Evolutionary conservation across 2,888 invertebrate species (phyloP), one percentile per base, ranked within the genome.

Genomic region (Athalia circularis): DNA sequence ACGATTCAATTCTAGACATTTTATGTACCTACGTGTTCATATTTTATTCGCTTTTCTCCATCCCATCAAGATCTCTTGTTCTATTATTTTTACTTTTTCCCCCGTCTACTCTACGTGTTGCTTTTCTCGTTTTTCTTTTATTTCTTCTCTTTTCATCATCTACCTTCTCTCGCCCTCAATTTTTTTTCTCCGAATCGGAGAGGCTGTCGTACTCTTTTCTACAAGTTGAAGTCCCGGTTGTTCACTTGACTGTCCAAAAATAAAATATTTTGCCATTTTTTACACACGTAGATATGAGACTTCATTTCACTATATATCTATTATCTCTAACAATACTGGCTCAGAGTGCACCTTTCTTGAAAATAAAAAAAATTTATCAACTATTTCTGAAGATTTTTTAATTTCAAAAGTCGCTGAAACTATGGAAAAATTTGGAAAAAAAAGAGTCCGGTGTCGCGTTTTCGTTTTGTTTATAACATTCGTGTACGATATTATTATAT

Each of bases 1-100:
- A 59, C 59, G 15, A 72, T 72, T 72, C 59, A 59, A 59, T 72
- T 59, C 7, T 72, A 45, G 47, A 59, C 72, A 9, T 72, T 45
- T 72, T 72, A 43, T n/a, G 45, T 54, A 29, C 13, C 47, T 59
- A 72, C 47, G n/a, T 43, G 72, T 72, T 59, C 45, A 45, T 59
- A 59, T 72, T 72, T 59, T 72, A 72, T 59, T 72, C 59, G 8
- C 57, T 68, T 9, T 29, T 6, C 8, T 64, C 8, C 54, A 54
- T 29, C 29, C 29, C 29, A 13, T 48, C 47, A 3, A 48, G 65
- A 65, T 65, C 7, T 65, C 65, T 62, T 6, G 65, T 47, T 47
- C 13, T 65, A 47, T 3, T 48, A 13, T n/a, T 64, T 6, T 64
- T 7, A 4, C 15, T 3, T n/a, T 48, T 47, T 15, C 7, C 48